Base-by-base conservation (phyloP, 2,888 invertebrate genomes). In the Cyclophora punctaria region DNA sequence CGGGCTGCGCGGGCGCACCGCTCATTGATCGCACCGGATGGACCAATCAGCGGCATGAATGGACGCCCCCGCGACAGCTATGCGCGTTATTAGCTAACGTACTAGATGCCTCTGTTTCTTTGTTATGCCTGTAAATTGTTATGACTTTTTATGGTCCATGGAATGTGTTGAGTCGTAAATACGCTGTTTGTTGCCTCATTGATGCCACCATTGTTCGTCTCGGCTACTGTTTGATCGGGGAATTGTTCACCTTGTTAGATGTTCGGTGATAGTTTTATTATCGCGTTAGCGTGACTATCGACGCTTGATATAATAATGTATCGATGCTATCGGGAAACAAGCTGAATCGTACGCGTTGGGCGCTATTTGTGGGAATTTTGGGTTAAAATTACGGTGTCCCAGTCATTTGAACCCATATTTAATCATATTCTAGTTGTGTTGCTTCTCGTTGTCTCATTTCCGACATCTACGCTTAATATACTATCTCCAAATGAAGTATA, bases 1-100 rank as follows among this genome's bases (percentile, higher is more conserved):
- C 55, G 59, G 55, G 60, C 71, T 71, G 74, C 82, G 78, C 80
- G 73, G 71, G 73, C 83, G 85, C 85, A 86, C 85, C 87, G 84
- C 85, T 87, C 87, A 87, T 87, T 88, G 86, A 87, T 80, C 73
- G 78, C 83, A 87, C 88, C 88, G 87, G 88, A 88, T 87, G 87
- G 79, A 73, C 88, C 87, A 88, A 88, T 88, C 88, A 87, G 84
- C 85, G 73, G 72, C 83, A 84, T 87, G 87, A 87, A 88, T 87
- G 87, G 84, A 78, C 88, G 87, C 86, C 87, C 82, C 87, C 87
- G 85, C 84, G 75, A 62, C 71, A 69, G 75, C 73, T 71, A 68
- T 59, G 71, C 69, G 76, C 77, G 74, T 75, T 80, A 77, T 82
- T 82, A 82, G 75, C 82, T 81, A 73, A 79, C 78, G 80, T 80